These are phyloP conservation scores for Phoebastria nigripes DNA, from an alignment of 2,797 vertebrate species.

Conservation along the genomic window DNA sequence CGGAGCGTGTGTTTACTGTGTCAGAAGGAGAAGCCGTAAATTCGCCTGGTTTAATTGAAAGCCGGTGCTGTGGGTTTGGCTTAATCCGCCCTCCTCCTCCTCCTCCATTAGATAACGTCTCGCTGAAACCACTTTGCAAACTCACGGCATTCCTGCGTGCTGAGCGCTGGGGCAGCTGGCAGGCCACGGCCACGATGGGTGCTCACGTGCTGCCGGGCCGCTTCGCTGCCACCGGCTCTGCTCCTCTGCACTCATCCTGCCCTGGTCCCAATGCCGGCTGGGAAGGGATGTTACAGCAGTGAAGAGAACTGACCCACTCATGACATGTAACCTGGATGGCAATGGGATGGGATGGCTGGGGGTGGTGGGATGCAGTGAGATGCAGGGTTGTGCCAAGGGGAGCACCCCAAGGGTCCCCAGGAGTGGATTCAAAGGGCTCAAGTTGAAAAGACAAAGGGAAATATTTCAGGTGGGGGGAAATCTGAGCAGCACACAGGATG, in stretches of 20 bases:
- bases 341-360: neutral
- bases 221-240: rapidly evolving
- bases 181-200: neutral
- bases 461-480: neutral
- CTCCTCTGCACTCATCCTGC: neutral
- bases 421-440: rapidly evolving
- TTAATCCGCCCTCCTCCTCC: constrained; percentile 63
- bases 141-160: constrained; percentile 64
- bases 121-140: constrained; percentile 69
- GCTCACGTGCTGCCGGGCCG: neutral
- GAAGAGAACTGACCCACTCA: neutral
- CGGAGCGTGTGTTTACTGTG: neutral
- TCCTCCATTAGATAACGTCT: constrained; percentile 73
- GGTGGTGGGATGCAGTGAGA: neutral
- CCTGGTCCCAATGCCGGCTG: rapidly evolving
- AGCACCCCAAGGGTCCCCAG: neutral
- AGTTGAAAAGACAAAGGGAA: neutral
- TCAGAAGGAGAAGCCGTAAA: constrained; percentile 42
- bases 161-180: constrained; percentile 42
- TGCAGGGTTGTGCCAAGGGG: neutral
- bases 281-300: neutral
- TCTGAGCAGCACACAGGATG: neutral
- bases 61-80: constrained; percentile 68
- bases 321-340: neutral
- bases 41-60: constrained; percentile 56